These are phyloP conservation scores for Zenarchopterus dispar DNA, from an alignment of 2,797 vertebrate genomes.

Conservation along the genomic window DNA sequence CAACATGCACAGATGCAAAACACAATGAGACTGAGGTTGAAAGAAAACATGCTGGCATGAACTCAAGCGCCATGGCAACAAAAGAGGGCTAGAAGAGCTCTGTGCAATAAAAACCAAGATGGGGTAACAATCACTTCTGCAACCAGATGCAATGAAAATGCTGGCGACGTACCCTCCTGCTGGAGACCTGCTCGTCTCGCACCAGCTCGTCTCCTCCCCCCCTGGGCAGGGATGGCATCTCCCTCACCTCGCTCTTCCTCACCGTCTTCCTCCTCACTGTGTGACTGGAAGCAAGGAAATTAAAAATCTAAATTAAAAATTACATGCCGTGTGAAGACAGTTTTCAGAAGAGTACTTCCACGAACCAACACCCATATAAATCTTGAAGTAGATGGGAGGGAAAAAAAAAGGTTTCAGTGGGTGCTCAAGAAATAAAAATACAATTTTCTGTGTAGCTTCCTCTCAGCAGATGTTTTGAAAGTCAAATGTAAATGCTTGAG, in stretches of 20 bases:
- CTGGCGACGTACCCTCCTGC: conserved; percentile 85
- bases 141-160: not conserved
- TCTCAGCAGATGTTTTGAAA: not conserved
- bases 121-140: conserved; percentile 4
- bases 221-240: conserved; percentile 92
- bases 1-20: not conserved
- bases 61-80: conserved; percentile 51
- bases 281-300: conserved; percentile 80
- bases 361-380: not conserved
- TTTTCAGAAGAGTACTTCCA: not conserved
- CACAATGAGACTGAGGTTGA: conserved; percentile 8
- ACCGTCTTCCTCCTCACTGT: conserved; percentile 94
- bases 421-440: not conserved
- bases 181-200: conserved; percentile 92
- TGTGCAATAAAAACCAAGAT: conserved; percentile 16
- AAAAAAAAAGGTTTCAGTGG: not conserved
- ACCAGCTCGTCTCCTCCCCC: conserved; percentile 85
- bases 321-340: not conserved
- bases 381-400: not conserved
- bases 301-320: not conserved
- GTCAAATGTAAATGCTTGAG: conserved; percentile 11
- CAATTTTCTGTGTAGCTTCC: not conserved
- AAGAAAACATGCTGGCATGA: conserved; percentile 20
- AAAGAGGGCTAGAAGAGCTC: conserved; percentile 24
- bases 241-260: conserved; percentile 89